These are phyloP conservation scores for Cryptoleucopteryx plumbea DNA, from an alignment of 2,113 vertebrate species.

Conservation along the genomic window DNA sequence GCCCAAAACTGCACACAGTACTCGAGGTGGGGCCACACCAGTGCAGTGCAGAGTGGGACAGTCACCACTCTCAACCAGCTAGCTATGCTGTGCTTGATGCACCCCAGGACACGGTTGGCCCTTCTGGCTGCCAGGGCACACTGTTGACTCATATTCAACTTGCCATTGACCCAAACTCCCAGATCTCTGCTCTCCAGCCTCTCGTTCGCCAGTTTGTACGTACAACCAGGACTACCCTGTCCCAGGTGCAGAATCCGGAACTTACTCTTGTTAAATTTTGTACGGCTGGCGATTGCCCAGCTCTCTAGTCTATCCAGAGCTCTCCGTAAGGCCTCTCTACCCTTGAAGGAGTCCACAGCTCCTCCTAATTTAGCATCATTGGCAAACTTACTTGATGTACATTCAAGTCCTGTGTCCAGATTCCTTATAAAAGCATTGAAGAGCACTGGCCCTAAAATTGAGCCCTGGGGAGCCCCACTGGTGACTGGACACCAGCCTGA, in stretches of 20 bases:
- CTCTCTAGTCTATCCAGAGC: neutral
- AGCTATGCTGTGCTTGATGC: no score
- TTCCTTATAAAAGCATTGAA: neutral
- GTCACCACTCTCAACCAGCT: no score
- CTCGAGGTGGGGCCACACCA: no score
- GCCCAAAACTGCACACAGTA: no score
- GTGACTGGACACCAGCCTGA: neutral
- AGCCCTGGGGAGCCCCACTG: neutral
- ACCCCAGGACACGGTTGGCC: no score
- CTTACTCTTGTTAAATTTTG: neutral
- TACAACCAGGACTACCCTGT: neutral
- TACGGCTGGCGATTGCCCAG: neutral
- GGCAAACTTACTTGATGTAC: neutral
- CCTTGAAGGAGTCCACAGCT: neutral
- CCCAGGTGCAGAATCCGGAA: no score
- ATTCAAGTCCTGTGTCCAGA: neutral
- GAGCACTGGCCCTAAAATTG: neutral
- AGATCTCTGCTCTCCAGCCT: neutral
- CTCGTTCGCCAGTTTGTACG: neutral
- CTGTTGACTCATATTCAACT: no score
- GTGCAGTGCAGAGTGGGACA: no score
- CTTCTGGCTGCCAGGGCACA: no score
- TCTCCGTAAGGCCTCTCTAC: neutral
- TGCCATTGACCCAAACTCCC: no score
- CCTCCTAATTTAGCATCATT: no score